A percentile compares a stretch with the other conserved stretches of the same genome.
Evolutionary conservation across 2,888 invertebrate genomes (phyloP).

Genomic region (Meiosimyza platycephala): DNA sequence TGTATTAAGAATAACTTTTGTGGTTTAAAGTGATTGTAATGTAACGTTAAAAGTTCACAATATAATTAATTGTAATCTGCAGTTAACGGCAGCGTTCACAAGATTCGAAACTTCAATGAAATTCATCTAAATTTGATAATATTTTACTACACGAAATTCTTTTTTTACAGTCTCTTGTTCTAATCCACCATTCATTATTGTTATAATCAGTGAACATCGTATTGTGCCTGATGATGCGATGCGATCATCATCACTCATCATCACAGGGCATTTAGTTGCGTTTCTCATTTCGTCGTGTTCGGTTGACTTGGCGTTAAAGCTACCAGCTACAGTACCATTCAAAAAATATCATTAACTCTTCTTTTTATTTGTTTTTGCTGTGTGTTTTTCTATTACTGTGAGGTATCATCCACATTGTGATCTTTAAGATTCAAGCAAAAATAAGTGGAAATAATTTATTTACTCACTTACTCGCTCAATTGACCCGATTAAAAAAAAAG

Average conservation of each 20-base stretch:
- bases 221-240: conserved; percentile 13
- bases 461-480: conserved; percentile 26
- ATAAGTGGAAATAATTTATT: conserved; percentile 30
- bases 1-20: too few species aligned
- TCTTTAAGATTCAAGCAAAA: conserved; percentile 26
- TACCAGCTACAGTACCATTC: not conserved
- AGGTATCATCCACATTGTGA: not conserved
- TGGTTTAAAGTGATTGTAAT: too few species aligned
- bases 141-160: too few species aligned
- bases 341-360: not conserved
- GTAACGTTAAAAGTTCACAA: too few species aligned
- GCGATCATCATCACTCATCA: conserved; percentile 25
- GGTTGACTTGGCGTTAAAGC: conserved; percentile 44
- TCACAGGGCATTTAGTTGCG: conserved; percentile 50
- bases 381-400: not conserved
- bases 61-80: too few species aligned
- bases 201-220: conserved; percentile 11
- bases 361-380: not conserved
- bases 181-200: conserved; percentile 3
- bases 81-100: too few species aligned
- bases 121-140: too few species aligned
- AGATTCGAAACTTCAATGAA: too few species aligned
- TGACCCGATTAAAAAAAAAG: conserved; percentile 32
- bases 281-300: conserved; percentile 55
- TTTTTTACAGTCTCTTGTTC: not conserved